Evolutionary conservation across 2,797 vertebrate genomes (phyloP).

Genomic region (Poeciliopsis turneri): DNA sequence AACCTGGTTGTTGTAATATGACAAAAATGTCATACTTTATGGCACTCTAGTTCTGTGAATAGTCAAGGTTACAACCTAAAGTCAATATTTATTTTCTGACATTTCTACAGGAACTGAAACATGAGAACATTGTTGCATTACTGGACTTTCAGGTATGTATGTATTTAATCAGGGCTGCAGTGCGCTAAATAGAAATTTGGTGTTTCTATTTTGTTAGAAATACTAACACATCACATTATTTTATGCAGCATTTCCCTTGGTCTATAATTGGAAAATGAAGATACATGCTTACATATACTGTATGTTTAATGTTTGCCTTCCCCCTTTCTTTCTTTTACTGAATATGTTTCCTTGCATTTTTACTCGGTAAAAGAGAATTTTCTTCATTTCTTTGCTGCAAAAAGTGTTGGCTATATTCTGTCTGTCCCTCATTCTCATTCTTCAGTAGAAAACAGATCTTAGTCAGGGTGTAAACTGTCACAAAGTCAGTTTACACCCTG

Average conservation of each 20-base stretch:
- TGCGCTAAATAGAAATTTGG: too few species aligned
- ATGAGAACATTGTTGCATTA: conserved; percentile 97
- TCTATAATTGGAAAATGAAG: conserved; percentile 2
- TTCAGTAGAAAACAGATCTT: not conserved
- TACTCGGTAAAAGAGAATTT: conserved; percentile 13
- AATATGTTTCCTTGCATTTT: not conserved
- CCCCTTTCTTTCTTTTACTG: not conserved
- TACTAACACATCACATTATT: not conserved
- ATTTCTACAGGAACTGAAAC: conserved; percentile 89
- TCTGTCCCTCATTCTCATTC: not conserved
- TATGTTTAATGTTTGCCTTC: not conserved
- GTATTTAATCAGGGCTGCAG: not conserved
- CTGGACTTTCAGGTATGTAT: conserved; percentile 94
- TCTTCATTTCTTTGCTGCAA: conserved; percentile 20
- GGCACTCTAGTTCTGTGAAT: not conserved
- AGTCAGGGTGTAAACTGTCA: not conserved
- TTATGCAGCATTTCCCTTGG: conserved; percentile 20
- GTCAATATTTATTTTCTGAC: not conserved
- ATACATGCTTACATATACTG: not conserved
- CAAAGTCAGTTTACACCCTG: conserved; percentile 11
- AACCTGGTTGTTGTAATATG: not conserved
- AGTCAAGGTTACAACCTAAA: not conserved
- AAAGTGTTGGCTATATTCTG: not conserved
- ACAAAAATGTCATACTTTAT: not conserved
- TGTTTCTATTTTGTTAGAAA: not conserved